Evolutionary conservation across 2,113 vertebrate species (phyloP).

Genomic region (Bolborhynchus lineola): DNA sequence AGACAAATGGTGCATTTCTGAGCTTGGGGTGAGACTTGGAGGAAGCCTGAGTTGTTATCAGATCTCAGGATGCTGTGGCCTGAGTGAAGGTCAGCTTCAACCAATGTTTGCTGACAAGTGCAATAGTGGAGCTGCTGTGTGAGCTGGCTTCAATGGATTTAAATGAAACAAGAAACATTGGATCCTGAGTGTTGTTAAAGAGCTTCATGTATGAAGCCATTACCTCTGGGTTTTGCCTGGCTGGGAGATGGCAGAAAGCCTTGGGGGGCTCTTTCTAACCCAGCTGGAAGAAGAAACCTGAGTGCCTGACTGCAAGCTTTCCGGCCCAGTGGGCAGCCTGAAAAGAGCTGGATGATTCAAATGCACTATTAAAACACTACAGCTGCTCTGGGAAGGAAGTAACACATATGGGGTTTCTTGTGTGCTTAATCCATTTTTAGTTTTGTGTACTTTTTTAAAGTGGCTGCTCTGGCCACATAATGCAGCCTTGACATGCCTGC

Average conservation of each 20-base stretch:
- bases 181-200: background rate
- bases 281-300: background rate
- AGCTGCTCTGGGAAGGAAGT: background rate
- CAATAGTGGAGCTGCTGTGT: background rate
- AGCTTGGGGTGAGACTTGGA: background rate
- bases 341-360: background rate
- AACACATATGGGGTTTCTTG: background rate
- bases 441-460: background rate
- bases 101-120: background rate
- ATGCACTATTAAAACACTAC: background rate
- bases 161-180: background rate
- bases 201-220: background rate
- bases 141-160: background rate
- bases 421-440: background rate
- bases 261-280: background rate
- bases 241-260: background rate
- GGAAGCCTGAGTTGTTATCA: accelerated
- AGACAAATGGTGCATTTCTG: background rate
- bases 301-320: background rate
- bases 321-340: background rate
- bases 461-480: background rate
- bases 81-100: slow-evolving; percentile 28
- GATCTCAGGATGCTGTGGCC: background rate
- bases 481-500: accelerated
- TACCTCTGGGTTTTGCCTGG: background rate